Conservation (phyloP, 1,140 invertebrate species). For the Maniola jurtina region DNA sequence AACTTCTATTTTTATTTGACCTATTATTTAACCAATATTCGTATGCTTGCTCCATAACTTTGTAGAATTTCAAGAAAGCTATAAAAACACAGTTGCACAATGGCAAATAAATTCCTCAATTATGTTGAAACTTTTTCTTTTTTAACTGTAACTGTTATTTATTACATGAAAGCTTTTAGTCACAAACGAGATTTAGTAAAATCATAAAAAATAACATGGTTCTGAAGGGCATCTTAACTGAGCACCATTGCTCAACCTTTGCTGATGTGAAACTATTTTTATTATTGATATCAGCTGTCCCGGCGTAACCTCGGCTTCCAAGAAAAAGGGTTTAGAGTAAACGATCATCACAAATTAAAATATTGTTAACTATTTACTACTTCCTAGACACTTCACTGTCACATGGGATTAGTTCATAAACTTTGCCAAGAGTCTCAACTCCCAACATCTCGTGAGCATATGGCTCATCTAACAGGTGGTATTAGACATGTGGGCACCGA, state of each 20-base stretch:
- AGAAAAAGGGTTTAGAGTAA: slow-evolving; percentile 5
- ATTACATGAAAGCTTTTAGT: slow-evolving; percentile 44
- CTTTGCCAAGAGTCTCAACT: slow-evolving; percentile 32
- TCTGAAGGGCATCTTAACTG: slow-evolving; percentile 32
- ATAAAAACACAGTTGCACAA: slow-evolving; percentile 55
- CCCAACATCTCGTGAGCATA: slow-evolving; percentile 38
- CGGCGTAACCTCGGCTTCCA: slow-evolving; percentile 13
- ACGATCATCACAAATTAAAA: slow-evolving; percentile 30
- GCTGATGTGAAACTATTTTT: slow-evolving; percentile 28
- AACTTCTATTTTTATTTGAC: slow-evolving; percentile 58
- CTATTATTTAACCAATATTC: slow-evolving; percentile 49
- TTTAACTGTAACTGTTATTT: slow-evolving; percentile 29
- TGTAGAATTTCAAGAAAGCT: slow-evolving; percentile 48
- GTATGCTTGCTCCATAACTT: slow-evolving; percentile 32
- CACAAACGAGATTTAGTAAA: slow-evolving; percentile 35
- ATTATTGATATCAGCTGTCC: slow-evolving; percentile 23
- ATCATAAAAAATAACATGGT: slow-evolving; percentile 32
- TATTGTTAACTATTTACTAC: slow-evolving; percentile 31
- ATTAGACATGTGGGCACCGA: slow-evolving; percentile 57
- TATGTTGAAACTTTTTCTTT: slow-evolving; percentile 31
- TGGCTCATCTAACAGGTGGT: slow-evolving; percentile 57
- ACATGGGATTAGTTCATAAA: slow-evolving; percentile 27
- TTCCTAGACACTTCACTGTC: slow-evolving; percentile 51
- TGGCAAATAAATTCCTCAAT: slow-evolving; percentile 31
- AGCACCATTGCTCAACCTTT: slow-evolving; percentile 31